Evolutionary conservation across 2,797 vertebrate species (phyloP).

Genomic region (Enteromius unitaeniatus): DNA sequence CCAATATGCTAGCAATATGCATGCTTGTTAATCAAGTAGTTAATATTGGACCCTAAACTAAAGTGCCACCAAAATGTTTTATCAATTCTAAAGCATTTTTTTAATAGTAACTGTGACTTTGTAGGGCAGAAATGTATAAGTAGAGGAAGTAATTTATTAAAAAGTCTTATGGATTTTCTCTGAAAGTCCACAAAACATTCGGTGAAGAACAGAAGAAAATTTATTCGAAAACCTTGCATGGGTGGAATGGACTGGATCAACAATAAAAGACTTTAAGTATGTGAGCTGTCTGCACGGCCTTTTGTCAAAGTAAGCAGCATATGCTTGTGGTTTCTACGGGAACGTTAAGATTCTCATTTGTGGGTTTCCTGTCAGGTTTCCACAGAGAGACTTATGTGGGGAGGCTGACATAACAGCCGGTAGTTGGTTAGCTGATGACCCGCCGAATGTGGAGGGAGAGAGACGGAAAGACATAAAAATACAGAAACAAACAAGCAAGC

Average conservation of each 20-base stretch:
- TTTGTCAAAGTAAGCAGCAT: slow-evolving; percentile 66
- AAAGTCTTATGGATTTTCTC: background rate
- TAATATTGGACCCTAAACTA: background rate
- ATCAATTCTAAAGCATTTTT: background rate
- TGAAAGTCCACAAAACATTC: background rate
- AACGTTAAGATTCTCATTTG: slow-evolving; percentile 71
- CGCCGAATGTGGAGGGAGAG: slow-evolving; percentile 72
- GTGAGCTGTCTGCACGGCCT: slow-evolving; percentile 40
- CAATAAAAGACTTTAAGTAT: slow-evolving; percentile 20
- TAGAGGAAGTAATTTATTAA: background rate
- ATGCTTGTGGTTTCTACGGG: slow-evolving; percentile 75
- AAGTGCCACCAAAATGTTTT: background rate
- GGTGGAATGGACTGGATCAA: slow-evolving; percentile 1
- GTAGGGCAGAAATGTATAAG: background rate
- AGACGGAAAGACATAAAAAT: background rate
- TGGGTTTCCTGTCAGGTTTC: slow-evolving; percentile 80
- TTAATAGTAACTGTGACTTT: background rate
- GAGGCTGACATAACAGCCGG: slow-evolving; percentile 79
- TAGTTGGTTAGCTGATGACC: slow-evolving; percentile 77
- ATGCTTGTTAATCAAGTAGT: background rate
- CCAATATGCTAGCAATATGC: background rate
- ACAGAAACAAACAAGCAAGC: background rate
- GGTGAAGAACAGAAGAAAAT: background rate
- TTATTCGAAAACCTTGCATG: background rate
- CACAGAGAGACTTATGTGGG: slow-evolving; percentile 71